These are phyloP conservation scores for Ictidomys tridecemlineatus DNA, from an alignment of 2,113 vertebrate genomes.

Conservation along the genomic window DNA sequence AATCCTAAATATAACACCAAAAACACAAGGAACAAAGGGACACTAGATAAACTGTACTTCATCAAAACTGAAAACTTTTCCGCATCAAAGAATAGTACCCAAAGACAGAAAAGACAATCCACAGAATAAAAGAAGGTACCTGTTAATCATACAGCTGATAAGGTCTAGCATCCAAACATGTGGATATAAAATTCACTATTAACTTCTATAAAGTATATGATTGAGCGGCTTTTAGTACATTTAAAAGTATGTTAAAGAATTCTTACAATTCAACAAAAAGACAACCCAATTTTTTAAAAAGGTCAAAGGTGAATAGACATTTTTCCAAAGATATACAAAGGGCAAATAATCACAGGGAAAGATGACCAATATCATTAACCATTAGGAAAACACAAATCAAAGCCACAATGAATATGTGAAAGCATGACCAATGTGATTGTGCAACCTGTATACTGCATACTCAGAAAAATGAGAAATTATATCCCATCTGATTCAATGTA, in stretches of 20 bases:
- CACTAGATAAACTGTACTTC: background rate
- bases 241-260: background rate
- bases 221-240: background rate
- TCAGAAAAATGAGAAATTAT: too few species aligned
- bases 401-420: background rate
- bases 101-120: background rate
- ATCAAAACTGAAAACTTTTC: background rate
- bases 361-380: background rate
- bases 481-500: too few species aligned
- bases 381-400: background rate
- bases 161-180: background rate
- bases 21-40: background rate
- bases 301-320: background rate
- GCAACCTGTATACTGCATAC: too few species aligned
- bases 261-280: background rate
- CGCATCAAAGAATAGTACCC: background rate
- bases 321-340: background rate
- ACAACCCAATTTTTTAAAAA: background rate
- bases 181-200: background rate
- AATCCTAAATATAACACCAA: background rate
- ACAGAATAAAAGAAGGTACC: background rate
- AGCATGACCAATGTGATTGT: too few species aligned
- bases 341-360: background rate
- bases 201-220: background rate
- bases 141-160: background rate